Evolutionary conservation across 2,113 vertebrate genomes (phyloP).

Genomic region (Elachura formosa): DNA sequence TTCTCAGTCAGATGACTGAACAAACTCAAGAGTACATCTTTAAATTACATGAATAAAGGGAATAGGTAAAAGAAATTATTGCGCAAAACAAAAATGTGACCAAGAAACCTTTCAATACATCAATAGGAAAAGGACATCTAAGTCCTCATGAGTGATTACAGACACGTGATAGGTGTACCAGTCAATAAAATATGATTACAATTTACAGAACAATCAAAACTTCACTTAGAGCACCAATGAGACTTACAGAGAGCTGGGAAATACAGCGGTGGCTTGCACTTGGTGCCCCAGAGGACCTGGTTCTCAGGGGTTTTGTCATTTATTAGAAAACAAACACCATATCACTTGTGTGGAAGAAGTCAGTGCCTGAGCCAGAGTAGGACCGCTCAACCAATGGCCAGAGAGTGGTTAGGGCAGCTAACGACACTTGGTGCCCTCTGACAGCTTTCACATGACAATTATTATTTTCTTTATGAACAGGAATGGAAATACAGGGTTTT

Average conservation of each 20-base stretch:
- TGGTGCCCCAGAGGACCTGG: rapidly evolving
- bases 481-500: rapidly evolving
- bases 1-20: not conserved
- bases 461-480: not conserved
- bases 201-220: not conserved
- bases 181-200: not conserved
- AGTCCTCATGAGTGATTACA: not conserved
- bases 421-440: not conserved
- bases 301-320: not conserved
- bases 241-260: not conserved
- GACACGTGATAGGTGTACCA: not conserved
- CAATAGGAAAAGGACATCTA: not conserved
- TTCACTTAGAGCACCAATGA: too few relatives aligned
- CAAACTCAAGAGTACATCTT: not conserved
- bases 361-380: rapidly evolving
- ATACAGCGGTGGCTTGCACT: not conserved
- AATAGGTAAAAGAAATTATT: not conserved
- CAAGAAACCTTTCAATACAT: not conserved
- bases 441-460: not conserved
- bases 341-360: rapidly evolving
- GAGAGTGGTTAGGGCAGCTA: not conserved
- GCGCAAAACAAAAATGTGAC: not conserved
- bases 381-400: not conserved
- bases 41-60: not conserved
- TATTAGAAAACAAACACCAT: rapidly evolving